Evolutionary conservation across 2,888 invertebrate species (phyloP), one percentile per base, ranked within the genome.

Genomic region (Volucella inflata): DNA sequence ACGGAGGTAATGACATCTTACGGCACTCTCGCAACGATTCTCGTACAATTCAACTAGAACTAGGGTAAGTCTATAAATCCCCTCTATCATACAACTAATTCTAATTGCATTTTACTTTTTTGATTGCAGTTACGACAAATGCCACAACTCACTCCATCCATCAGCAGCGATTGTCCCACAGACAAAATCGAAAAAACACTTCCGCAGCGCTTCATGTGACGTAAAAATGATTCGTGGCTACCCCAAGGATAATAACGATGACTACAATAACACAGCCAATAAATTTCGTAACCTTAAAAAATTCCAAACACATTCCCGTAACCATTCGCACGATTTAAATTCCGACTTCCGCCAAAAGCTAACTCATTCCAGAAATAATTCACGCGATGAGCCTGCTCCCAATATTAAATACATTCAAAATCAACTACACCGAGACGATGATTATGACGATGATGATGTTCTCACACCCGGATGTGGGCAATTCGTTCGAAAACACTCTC

Each of bases 21-120:
- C 88, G 91, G 1, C 94, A 94, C 88, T 92, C 94, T 42, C 93
- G 94, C 83, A 94, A 94, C 91, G 94, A 94, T 91, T 94, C 94
- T 83, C 94, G 94, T 89, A 94, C 94, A n/a, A 94, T 94, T 88
- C 94, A 94, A 88, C 91, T 94, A 88, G 94, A 94, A 89, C 93
- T 94, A 88, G 93, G 94, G 91, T 93, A 92, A 89, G 89, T 67
- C 30, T 30, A 0, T 16, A 1, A 36, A 46, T 2, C 38, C 57
- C n/a, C 10, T 40, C 21, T 0, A 2, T 0, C 1, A n/a, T 1
- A 1, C 16, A 8, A 53, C 8, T 8, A 0, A 8, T 12, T 4
- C 0, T 11, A 1, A 36, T 40, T 6, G 14, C 9, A 30, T 21
- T 6, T 8, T 14, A 8, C n/a, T 38, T 1, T n/a, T 46, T 12